Percentiles rank a stretch among this genome's conserved stretches.
Evolutionary conservation across 2,888 invertebrate genomes (phyloP).

Genomic region (Acronicta alni): DNA sequence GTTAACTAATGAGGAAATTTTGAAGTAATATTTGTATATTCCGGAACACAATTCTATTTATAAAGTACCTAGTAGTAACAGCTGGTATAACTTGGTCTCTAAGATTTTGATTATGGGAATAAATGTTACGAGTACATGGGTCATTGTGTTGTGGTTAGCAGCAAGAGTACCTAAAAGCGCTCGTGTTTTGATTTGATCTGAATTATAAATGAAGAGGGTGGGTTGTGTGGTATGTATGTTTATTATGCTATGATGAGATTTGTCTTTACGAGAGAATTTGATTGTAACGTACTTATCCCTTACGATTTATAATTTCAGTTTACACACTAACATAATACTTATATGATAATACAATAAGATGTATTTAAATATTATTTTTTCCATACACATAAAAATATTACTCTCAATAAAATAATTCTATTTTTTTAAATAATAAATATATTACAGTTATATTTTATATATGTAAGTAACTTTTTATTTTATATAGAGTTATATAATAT

Average conservation of each 20-base stretch:
- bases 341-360: too few species aligned
- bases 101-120: slow-evolving; percentile 1
- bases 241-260: neutral
- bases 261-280: neutral
- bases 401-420: too few species aligned
- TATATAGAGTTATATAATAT: too few species aligned
- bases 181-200: slow-evolving; percentile 23
- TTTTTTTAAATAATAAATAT: too few species aligned
- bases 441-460: too few species aligned
- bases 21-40: slow-evolving; percentile 1
- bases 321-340: neutral
- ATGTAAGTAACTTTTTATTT: too few species aligned
- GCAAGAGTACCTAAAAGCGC: slow-evolving; percentile 6
- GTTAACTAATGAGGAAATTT: neutral
- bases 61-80: neutral
- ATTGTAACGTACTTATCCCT: too few species aligned
- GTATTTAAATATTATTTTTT: too few species aligned
- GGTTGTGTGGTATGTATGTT: slow-evolving; percentile 4
- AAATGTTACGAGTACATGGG: neutral
- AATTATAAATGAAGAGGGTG: slow-evolving; percentile 23
- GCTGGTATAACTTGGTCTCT: slow-evolving; percentile 7
- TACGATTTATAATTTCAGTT: too few species aligned
- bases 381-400: too few species aligned
- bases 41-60: slow-evolving; percentile 14
- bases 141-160: slow-evolving; percentile 3